phyloP scores from a whole-genome alignment of 2,888 invertebrate genomes.

The Zygaena filipendulae region DNA sequence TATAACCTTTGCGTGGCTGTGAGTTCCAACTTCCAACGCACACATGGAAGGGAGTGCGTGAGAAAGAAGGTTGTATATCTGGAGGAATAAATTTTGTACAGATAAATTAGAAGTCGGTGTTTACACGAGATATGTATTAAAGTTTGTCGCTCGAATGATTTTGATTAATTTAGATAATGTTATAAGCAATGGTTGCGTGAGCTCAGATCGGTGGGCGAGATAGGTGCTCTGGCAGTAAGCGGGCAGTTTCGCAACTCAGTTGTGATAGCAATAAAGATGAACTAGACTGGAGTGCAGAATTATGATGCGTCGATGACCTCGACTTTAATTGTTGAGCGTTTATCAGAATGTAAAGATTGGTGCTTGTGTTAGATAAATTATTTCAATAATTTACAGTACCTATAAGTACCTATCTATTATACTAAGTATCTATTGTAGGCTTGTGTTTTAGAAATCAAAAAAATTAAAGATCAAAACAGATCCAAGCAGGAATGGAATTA shows the following conservation, averaged over 20 bases:
- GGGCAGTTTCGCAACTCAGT: not conserved
- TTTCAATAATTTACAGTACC: too few species aligned
- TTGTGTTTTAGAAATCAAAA: too few species aligned
- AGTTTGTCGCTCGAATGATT: conserved; percentile 29
- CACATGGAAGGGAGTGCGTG: conserved; percentile 31
- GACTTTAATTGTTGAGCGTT: too few species aligned
- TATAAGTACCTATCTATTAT: too few species aligned
- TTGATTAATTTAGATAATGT: conserved; percentile 32
- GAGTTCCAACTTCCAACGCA: too few species aligned
- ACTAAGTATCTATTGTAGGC: too few species aligned
- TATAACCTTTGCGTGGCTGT: conserved; percentile 58
- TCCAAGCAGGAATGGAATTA: too few species aligned
- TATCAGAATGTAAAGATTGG: too few species aligned
- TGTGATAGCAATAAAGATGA: not conserved
- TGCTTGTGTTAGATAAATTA: too few species aligned
- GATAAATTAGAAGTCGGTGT: conserved; percentile 20
- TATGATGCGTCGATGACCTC: too few species aligned
- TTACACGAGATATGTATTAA: conserved; percentile 21
- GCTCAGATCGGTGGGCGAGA: conserved; percentile 12
- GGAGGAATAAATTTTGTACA: conserved; percentile 25
- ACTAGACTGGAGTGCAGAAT: too few species aligned
- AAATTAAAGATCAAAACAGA: too few species aligned
- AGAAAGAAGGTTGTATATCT: conserved; percentile 32
- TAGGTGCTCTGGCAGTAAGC: conserved; percentile 2
- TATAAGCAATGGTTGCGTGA: conserved; percentile 12